These are phyloP conservation scores for Synaphobranchus kaupii DNA, from an alignment of 2,797 vertebrate species.

Conservation along the genomic window DNA sequence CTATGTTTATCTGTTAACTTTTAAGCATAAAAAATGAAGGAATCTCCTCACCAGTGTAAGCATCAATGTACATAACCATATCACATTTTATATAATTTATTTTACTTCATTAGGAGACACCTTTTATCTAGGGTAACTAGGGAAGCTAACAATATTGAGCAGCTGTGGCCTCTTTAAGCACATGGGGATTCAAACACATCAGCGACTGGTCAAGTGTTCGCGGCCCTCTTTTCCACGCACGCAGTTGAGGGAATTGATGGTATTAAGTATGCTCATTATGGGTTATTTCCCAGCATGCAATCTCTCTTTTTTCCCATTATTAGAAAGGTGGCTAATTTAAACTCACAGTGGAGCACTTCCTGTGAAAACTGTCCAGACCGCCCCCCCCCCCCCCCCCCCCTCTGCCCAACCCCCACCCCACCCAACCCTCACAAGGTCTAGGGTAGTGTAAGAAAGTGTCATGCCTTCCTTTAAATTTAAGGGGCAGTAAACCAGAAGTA, in stretches of 20 bases:
- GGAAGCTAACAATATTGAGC: background rate
- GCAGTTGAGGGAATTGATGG: background rate
- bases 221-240: background rate
- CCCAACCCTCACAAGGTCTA: background rate
- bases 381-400: background rate
- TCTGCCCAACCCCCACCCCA: too few relatives aligned
- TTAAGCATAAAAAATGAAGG: background rate
- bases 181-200: background rate
- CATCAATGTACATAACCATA: background rate
- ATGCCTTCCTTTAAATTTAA: constrained; percentile 1
- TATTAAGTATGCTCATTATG: background rate
- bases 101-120: background rate
- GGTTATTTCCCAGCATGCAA: background rate
- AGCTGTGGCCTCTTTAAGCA: background rate
- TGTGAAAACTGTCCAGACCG: background rate
- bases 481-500: constrained; percentile 8
- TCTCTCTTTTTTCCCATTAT: constrained; percentile 10
- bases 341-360: background rate
- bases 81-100: background rate
- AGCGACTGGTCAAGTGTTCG: background rate
- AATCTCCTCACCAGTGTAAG: background rate
- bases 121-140: background rate
- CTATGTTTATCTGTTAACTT: background rate
- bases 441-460: background rate
- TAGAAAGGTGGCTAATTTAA: constrained; percentile 1